Base-by-base conservation (phyloP, 2,113 vertebrate genomes). In the Microcebus griseorufus region DNA sequence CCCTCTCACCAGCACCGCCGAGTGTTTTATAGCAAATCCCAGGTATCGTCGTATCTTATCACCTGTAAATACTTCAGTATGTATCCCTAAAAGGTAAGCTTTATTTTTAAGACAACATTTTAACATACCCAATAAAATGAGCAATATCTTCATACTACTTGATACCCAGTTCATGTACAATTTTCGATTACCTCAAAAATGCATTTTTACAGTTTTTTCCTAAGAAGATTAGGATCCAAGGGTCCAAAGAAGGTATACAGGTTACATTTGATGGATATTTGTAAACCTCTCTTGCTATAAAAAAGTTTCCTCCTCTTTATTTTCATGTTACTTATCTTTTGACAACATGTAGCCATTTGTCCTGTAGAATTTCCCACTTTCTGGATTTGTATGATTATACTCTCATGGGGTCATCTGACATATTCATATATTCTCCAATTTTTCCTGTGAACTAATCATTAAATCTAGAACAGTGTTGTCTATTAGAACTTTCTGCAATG, bases 291-390 rank as follows among this genome's bases (percentile, higher is more conserved):
- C 51, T 37, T 53, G 51, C 53, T 65, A 75, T 75, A 75, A 51
- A 55, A 65, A 75, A 65, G 39, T 39, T 22, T 39, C 18, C 34
- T 39, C 18, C 34, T 88, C 76, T 94, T 81, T 64, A 65, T 75
- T 65, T 94, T 94, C 65, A 81, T 89, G 78, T 94, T 53, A 78
- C 37, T 79, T 93, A 45, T 76, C 32, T 67, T 32, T 4, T 82
- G 45, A 64, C 42, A 64, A 88, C 81, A 94, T 34, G 13, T 16
- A 64, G 20, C 39, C 37, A 62, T 17, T 17, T 42, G n/a, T 55
- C 42, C 16, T 5, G 13, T 20, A 82, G 85, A 64, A 82, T 42
- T 88, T 32, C 60, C 76, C 27, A 64, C 42, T 27, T 82, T 72
- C 45, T 82, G 6, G 14, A 62, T 62, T 88, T 62, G 45, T 42